Evolutionary conservation across 2,888 invertebrate species (phyloP).

Genomic region (Acheta domesticus): DNA sequence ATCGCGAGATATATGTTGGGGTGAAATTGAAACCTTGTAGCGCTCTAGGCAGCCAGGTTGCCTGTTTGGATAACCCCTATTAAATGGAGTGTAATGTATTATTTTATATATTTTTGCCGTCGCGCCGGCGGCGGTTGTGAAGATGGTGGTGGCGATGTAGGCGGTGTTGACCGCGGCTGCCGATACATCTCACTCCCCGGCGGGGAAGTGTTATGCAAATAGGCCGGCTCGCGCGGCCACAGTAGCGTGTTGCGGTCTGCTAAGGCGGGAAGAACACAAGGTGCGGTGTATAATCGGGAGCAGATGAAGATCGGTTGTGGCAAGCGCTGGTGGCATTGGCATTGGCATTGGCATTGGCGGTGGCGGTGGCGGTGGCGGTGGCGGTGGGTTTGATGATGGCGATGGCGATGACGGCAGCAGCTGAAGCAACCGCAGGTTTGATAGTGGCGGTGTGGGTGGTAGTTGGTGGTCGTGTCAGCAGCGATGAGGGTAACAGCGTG

Average conservation of each 20-base stretch:
- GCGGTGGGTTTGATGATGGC: too few relatives aligned
- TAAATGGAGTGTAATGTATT: slow-evolving; percentile 18
- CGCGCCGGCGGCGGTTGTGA: not conserved
- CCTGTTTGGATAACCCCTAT: slow-evolving; percentile 2
- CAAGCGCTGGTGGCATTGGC: too few relatives aligned
- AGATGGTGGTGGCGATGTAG: not conserved
- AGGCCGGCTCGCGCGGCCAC: not conserved
- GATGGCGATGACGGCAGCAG: too few relatives aligned
- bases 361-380: too few relatives aligned
- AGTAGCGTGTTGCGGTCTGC: slow-evolving; percentile 7
- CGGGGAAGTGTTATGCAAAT: slow-evolving; percentile 9
- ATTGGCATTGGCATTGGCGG: too few relatives aligned
- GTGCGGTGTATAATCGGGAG: not conserved
- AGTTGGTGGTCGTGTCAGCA: too few relatives aligned
- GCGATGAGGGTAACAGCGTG: too few relatives aligned
- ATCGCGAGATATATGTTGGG: slow-evolving; percentile 7
- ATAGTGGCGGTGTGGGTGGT: too few relatives aligned
- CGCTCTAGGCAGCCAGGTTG: not conserved
- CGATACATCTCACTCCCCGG: not conserved
- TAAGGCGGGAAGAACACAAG: slow-evolving; percentile 5
- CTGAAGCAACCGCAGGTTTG: too few relatives aligned
- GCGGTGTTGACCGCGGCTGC: not conserved
- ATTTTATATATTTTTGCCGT: slow-evolving; percentile 10
- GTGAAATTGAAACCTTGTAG: not conserved
- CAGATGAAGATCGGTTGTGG: not conserved